phyloP scores from a whole-genome alignment of 2,797 vertebrate species.

The Lacerta viridis region DNA sequence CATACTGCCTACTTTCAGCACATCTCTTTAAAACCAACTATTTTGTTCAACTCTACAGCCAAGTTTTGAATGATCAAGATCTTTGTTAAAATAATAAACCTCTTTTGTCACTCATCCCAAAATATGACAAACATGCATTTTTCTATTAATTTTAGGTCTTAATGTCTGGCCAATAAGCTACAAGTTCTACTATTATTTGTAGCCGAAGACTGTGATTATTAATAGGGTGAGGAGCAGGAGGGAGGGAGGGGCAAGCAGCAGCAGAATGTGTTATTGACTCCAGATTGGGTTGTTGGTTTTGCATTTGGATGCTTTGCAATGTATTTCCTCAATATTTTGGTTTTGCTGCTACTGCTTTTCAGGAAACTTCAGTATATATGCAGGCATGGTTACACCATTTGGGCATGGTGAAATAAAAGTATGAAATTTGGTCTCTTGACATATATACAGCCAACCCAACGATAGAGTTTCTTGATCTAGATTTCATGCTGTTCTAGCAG shows the following conservation, averaged over 20 bases:
- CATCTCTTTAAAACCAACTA: constrained; percentile 31
- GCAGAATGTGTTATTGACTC: neutral
- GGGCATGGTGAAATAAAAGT: neutral
- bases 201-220: constrained; percentile 16
- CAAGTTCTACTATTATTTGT: constrained; percentile 10
- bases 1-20: constrained; percentile 26
- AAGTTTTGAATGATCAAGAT: constrained; percentile 26
- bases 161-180: constrained; percentile 15
- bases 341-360: neutral
- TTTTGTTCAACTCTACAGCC: constrained; percentile 30
- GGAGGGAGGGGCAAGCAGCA: constrained; percentile 2
- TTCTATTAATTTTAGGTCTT: constrained; percentile 16
- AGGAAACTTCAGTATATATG: neutral
- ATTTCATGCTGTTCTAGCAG: neutral
- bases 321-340: neutral
- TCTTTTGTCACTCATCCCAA: constrained; percentile 6
- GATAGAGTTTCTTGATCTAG: neutral
- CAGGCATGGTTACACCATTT: neutral
- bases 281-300: neutral
- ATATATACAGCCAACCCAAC: neutral
- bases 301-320: neutral
- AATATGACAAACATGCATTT: neutral
- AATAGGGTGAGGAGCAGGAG: neutral
- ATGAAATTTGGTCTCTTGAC: neutral
- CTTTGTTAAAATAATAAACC: constrained; percentile 39